Evolutionary conservation across 2,888 invertebrate genomes (phyloP).

Genomic region (Sabatieria punctata): DNA sequence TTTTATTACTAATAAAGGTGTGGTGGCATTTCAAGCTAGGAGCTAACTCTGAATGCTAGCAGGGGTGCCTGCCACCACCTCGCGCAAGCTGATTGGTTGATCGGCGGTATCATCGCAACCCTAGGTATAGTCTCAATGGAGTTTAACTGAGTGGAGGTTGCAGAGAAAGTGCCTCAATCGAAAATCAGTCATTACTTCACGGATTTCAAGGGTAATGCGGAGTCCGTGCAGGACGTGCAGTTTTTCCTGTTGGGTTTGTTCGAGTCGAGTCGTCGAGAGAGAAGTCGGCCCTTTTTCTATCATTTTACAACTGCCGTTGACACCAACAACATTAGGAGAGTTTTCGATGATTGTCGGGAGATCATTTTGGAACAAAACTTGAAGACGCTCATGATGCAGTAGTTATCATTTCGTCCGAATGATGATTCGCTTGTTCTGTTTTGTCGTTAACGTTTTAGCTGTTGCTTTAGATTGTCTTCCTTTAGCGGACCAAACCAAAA

Average conservation of each 20-base stretch:
- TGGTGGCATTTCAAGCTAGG: no score
- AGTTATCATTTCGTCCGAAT: no score
- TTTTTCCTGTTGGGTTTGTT: constrained; percentile 24
- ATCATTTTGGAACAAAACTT: constrained; percentile 87
- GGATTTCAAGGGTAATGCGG: constrained; percentile 38
- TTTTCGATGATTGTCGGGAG: constrained; percentile 93
- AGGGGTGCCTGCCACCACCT: no score
- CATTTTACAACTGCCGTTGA: constrained; percentile 97
- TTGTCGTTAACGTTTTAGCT: no score
- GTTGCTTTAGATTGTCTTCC: no score
- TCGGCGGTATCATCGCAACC: no score
- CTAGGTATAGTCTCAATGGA: neutral
- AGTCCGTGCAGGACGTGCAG: no score
- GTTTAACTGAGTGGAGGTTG: constrained; percentile 45
- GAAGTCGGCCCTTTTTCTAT: constrained; percentile 69
- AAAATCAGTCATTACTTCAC: constrained; percentile 38
- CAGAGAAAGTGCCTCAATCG: constrained; percentile 33
- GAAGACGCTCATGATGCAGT: constrained; percentile 48
- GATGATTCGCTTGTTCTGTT: no score
- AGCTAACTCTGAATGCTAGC: no score
- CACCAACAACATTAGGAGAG: constrained; percentile 92
- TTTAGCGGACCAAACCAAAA: no score
- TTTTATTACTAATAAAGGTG: no score
- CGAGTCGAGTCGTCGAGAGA: constrained; percentile 56
- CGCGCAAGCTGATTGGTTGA: no score